These are phyloP conservation scores for Lacerta viridis DNA, from an alignment of 2,797 vertebrate species.

Conservation along the genomic window DNA sequence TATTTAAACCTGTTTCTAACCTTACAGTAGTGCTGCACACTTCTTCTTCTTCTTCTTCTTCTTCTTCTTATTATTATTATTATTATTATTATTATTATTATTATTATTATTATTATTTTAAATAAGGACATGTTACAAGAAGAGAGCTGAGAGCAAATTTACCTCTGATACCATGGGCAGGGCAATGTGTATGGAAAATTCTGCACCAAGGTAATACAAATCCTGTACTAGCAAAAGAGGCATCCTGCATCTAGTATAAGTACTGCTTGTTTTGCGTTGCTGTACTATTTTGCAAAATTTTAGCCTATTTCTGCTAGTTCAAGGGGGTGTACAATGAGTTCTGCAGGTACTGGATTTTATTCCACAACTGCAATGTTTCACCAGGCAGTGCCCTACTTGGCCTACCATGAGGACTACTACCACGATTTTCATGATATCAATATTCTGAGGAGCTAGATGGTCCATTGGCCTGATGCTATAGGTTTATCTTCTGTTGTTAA, in stretches of 20 bases:
- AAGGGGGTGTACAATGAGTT: neutral
- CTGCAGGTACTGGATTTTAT: neutral
- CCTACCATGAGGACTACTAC: neutral
- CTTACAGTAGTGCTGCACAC: neutral
- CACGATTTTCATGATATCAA: neutral
- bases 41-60: neutral
- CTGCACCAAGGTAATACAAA: neutral
- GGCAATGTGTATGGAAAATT: neutral
- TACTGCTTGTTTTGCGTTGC: neutral
- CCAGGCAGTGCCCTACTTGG: neutral
- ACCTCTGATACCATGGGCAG: neutral
- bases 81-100: too few relatives aligned
- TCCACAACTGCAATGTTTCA: neutral
- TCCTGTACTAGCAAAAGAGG: neutral
- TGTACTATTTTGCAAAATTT: neutral
- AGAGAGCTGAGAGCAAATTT: neutral
- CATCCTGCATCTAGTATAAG: neutral
- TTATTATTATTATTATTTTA: too few relatives aligned
- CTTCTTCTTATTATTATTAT: too few relatives aligned
- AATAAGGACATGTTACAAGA: neutral
- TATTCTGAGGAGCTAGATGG: neutral
- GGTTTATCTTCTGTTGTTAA: too few relatives aligned
- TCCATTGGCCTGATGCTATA: too few relatives aligned
- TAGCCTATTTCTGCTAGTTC: neutral
- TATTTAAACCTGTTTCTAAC: constrained; percentile 30